Evolutionary conservation across 2,797 vertebrate species (phyloP).

Genomic region (Lateolabrax maculatus): DNA sequence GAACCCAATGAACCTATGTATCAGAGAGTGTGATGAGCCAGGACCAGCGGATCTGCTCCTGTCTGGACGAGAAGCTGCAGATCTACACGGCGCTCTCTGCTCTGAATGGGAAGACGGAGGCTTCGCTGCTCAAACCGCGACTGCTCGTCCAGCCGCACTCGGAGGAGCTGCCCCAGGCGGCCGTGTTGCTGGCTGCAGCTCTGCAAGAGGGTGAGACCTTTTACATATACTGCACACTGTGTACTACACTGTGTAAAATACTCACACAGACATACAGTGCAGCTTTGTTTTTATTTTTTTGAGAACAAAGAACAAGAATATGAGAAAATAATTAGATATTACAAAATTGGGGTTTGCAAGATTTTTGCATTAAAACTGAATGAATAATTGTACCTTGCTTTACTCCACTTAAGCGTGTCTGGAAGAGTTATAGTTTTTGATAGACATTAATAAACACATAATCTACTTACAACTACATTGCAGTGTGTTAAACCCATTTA

Average conservation of each 20-base stretch:
- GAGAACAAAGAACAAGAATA: background rate
- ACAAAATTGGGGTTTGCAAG: background rate
- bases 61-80: conserved; percentile 93
- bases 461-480: background rate
- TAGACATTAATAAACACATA: too few relatives aligned
- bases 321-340: background rate
- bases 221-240: background rate
- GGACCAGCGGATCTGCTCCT: conserved; percentile 93
- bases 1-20: conserved; percentile 8
- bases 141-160: conserved; percentile 89
- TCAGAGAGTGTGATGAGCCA: conserved; percentile 90
- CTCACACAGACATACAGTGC: background rate
- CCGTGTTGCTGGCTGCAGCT: conserved; percentile 88
- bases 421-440: too few relatives aligned
- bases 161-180: conserved; percentile 89
- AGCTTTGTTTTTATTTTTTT: background rate
- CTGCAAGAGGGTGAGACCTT: conserved; percentile 89
- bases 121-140: conserved; percentile 82
- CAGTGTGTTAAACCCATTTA: background rate
- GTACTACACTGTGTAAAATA: too few relatives aligned
- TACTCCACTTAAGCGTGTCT: too few relatives aligned
- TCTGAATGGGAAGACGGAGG: conserved; percentile 80
- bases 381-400: too few relatives aligned
- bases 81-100: conserved; percentile 88
- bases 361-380: background rate